A percentile compares a stretch with the other conserved stretches of the same genome.
Evolutionary conservation across 2,888 invertebrate species (phyloP).

Genomic region (Tribolium freemani): DNA sequence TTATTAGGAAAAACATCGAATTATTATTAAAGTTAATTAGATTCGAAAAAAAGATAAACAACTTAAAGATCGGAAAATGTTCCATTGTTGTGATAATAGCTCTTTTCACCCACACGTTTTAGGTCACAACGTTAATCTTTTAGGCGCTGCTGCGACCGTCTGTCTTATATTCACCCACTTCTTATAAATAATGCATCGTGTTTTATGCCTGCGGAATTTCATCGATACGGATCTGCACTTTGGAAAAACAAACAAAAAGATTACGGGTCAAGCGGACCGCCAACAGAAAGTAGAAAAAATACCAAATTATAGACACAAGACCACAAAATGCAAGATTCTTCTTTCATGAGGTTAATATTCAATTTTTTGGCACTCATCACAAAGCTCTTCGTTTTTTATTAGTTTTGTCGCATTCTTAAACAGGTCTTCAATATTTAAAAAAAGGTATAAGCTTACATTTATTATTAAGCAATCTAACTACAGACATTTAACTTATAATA

Average conservation of each 20-base stretch:
- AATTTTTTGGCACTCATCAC: too few species aligned
- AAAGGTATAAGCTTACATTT: too few species aligned
- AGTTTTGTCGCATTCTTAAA: too few species aligned
- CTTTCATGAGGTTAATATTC: too few species aligned
- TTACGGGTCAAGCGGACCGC: constrained; percentile 5
- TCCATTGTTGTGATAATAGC: constrained; percentile 37
- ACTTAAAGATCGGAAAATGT: constrained; percentile 15
- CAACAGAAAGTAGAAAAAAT: too few species aligned
- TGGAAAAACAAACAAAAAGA: not conserved
- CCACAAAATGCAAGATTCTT: too few species aligned
- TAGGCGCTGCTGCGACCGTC: constrained; percentile 37
- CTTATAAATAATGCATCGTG: constrained; percentile 38
- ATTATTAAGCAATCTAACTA: too few species aligned
- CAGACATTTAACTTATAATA: too few species aligned
- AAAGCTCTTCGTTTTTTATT: too few species aligned
- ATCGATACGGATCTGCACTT: constrained; percentile 21
- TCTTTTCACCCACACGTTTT: constrained; percentile 33
- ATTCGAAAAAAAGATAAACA: not conserved
- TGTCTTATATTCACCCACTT: constrained; percentile 38
- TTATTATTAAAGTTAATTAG: not conserved
- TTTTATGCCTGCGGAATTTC: constrained; percentile 27
- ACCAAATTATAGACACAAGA: too few species aligned
- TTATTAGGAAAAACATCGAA: not conserved
- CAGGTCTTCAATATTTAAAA: too few species aligned
- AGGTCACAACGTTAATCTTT: constrained; percentile 38